Percentiles rank a stretch among this genome's conserved stretches.
Evolutionary conservation across 2,888 invertebrate genomes (phyloP).

Genomic region (Drosophila mimetica): DNA sequence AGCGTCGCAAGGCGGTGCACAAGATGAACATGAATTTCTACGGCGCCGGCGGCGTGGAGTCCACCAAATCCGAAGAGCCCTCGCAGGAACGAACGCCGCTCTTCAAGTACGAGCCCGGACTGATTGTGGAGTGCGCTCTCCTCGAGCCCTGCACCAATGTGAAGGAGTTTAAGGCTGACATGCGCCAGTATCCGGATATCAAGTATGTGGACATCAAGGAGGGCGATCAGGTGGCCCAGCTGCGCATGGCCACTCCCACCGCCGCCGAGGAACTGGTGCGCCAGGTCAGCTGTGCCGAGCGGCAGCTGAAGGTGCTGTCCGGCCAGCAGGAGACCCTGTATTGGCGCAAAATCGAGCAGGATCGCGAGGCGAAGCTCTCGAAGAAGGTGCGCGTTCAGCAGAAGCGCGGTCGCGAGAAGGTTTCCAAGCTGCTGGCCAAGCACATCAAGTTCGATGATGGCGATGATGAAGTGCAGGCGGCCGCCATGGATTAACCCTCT

Average conservation of each 20-base stretch:
- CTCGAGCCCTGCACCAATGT: conserved; percentile 88
- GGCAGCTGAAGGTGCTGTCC: conserved; percentile 84
- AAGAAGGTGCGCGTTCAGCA: conserved; percentile 81
- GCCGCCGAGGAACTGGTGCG: conserved; percentile 83
- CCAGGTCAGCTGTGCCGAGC: conserved; percentile 81
- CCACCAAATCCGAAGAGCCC: conserved; percentile 59
- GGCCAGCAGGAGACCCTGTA: conserved; percentile 91
- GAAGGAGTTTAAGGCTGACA: conserved; percentile 89
- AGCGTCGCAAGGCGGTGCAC: conserved; percentile 73
- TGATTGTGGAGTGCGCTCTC: conserved; percentile 89
- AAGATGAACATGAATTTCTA: conserved; percentile 84
- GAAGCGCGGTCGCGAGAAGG: conserved; percentile 81
- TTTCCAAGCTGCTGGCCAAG: conserved; percentile 75
- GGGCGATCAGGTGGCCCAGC: conserved; percentile 88
- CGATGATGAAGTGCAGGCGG: conserved; percentile 43
- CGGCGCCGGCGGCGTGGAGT: conserved; percentile 78
- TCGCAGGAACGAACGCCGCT: conserved; percentile 79
- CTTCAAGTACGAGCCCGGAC: conserved; percentile 86
- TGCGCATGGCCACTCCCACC: conserved; percentile 87
- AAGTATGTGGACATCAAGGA: conserved; percentile 93
- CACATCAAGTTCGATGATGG: conserved; percentile 83
- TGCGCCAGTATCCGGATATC: conserved; percentile 87
- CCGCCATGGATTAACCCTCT: conserved; percentile 10
- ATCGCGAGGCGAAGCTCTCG: conserved; percentile 84
- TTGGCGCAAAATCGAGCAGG: conserved; percentile 90